These are phyloP conservation scores for Psephotus haematonotus DNA, from an alignment of 2,113 vertebrate genomes.

Conservation along the genomic window DNA sequence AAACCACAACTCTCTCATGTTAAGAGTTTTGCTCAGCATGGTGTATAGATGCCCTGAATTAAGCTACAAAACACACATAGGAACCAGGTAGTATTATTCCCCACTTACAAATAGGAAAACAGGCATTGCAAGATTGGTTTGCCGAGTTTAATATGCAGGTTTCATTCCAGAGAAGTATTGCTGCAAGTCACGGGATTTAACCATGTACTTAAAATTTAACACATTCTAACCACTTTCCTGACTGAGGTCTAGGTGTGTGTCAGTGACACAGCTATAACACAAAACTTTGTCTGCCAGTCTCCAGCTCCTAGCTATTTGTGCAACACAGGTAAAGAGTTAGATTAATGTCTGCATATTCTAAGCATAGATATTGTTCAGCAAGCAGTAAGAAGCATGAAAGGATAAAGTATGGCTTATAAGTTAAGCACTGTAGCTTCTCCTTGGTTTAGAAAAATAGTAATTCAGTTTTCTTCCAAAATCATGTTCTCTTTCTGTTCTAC, in stretches of 20 bases:
- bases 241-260: background rate
- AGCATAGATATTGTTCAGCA: background rate
- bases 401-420: conserved; percentile 23
- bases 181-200: background rate
- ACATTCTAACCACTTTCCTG: background rate
- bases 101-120: background rate
- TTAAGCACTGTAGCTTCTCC: background rate
- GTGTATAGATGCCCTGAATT: background rate
- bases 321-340: background rate
- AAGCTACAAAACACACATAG: background rate
- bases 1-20: background rate
- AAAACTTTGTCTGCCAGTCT: background rate
- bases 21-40: background rate
- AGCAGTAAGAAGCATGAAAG: conserved; percentile 16
- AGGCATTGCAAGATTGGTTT: background rate
- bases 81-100: background rate
- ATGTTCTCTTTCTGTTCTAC: conserved; percentile 30
- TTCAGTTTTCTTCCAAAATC: conserved; percentile 24
- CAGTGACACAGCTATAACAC: background rate
- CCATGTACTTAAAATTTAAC: background rate
- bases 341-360: conserved; percentile 6
- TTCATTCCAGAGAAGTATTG: conserved; percentile 11
- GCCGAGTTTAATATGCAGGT: background rate
- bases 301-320: background rate
- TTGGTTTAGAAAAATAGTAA: conserved; percentile 46